These are phyloP conservation scores for Bubo scandiacus DNA, from an alignment of 2,113 vertebrate genomes.

Conservation along the genomic window DNA sequence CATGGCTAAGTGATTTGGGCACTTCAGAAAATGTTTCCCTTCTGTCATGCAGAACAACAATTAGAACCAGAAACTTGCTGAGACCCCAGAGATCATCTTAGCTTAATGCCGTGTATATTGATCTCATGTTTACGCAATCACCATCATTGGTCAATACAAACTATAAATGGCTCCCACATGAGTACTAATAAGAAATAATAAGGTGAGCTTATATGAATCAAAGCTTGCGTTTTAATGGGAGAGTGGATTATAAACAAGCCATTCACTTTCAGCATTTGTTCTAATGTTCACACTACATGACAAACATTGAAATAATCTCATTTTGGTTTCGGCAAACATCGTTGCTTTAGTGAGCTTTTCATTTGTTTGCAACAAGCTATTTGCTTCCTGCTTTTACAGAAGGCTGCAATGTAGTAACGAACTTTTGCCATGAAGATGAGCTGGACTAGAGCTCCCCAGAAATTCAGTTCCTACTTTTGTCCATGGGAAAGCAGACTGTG, in stretches of 20 bases:
- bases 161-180: conserved; percentile 1
- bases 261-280: not conserved
- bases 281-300: not conserved
- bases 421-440: not conserved
- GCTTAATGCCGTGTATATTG: not conserved
- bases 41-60: not conserved
- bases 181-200: not conserved
- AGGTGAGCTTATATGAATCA: not conserved
- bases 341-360: not conserved
- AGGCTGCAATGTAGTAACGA: not conserved
- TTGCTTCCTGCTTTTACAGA: not conserved
- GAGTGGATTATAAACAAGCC: not conserved
- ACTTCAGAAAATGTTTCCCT: not conserved
- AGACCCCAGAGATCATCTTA: not conserved
- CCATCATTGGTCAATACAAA: not conserved
- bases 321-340: not conserved
- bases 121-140: not conserved
- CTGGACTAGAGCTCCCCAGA: not conserved
- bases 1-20: not conserved
- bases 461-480: not conserved
- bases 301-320: conserved; percentile 4
- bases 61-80: not conserved
- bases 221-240: not conserved
- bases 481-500: not conserved
- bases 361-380: not conserved